These are phyloP conservation scores for Marmota monax DNA, from an alignment of 2,113 vertebrate species.

Conservation along the genomic window DNA sequence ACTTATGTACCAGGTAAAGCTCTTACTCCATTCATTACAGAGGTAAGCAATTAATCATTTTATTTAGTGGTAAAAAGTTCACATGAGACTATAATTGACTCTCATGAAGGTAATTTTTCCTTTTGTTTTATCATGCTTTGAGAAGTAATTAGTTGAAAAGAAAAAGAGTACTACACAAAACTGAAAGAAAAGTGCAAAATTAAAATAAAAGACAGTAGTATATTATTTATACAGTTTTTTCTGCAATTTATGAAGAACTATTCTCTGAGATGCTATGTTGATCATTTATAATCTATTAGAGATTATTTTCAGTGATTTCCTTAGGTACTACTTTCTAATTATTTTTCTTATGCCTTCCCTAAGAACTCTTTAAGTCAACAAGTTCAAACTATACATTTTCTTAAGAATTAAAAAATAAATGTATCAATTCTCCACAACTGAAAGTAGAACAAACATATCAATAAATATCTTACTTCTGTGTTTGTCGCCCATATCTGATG, in stretches of 20 bases:
- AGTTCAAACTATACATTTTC: background rate
- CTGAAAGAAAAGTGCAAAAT: background rate
- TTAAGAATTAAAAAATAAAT: background rate
- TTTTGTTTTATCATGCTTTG: conserved; percentile 37
- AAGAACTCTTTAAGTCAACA: background rate
- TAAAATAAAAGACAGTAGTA: background rate
- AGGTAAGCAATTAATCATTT: conserved; percentile 63
- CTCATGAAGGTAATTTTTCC: conserved; percentile 14
- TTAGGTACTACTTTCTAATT: background rate
- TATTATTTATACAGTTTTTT: conserved; percentile 19
- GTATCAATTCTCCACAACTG: background rate
- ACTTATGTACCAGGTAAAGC: background rate
- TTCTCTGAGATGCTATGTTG: background rate
- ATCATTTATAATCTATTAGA: background rate
- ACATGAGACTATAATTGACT: conserved; percentile 36
- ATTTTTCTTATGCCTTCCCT: background rate
- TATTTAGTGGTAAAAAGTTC: conserved; percentile 57
- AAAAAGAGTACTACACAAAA: background rate
- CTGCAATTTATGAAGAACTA: background rate
- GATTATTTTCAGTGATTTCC: background rate
- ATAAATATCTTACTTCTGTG: background rate
- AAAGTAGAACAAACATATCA: background rate
- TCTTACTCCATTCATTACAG: conserved; percentile 37
- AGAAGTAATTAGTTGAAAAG: conserved; percentile 56
- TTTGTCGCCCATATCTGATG: background rate